Evolutionary conservation across 2,888 invertebrate species (phyloP), one percentile per base, ranked within the genome.

Genomic region (Thymelicus lineola): DNA sequence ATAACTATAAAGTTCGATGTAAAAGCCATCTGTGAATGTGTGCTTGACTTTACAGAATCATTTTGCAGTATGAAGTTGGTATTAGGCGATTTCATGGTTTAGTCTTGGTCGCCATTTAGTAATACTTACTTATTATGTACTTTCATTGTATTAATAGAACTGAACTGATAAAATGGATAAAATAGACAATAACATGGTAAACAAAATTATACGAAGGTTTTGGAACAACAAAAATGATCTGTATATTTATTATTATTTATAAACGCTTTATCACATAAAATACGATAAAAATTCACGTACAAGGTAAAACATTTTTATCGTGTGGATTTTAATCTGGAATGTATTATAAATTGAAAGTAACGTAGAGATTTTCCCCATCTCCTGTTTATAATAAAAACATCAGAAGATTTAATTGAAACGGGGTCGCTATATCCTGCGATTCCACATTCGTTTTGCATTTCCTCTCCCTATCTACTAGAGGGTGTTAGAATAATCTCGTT

Each of bases 371-470:
- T 36, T 36, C 36, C 57, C 15, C n/a, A 57, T 36, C 57, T 57
- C 57, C 57, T n/a, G n/a, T 57, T 14, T 36, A 36, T 57, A 36
- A 57, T 57, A 53, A 57, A 57, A 57, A 57, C 57, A 36, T 14
- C 57, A 9, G n/a, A 36, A n/a, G 57, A 36, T 57, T 57, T 57
- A 57, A 57, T 57, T 35, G 57, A 57, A 57, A 36, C 35, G 36
- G 57, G 57, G 20, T 20, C 36, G 57, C 36, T 36, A 5, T 36
- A 36, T 57, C 57, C 57, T 20, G 55, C 12, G 20, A 55, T 20
- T 57, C 36, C n/a, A 57, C 14, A 14, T 57, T 57, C n/a, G 57
- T 36, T 57, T 57, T 57, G 57, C 35, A 57, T 57, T 57, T 57
- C 57, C 14, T n/a, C 57, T 36, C 36, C 57, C 5, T 36, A 14